Evolutionary conservation across 1,140 invertebrate species (phyloP).

Genomic region (Carposina sasakii): DNA sequence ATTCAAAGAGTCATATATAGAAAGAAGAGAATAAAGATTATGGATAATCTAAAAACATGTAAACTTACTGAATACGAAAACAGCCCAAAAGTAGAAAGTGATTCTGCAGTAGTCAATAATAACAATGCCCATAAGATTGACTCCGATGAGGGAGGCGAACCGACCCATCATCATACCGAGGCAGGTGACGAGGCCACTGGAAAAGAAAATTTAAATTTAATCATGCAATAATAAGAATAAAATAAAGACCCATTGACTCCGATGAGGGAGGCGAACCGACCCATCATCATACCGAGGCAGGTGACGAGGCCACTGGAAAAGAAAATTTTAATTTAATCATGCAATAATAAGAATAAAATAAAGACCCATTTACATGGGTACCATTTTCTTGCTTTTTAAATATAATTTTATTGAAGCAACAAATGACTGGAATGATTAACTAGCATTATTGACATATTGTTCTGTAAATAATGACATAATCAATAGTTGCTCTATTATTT

Average conservation of each 20-base stretch:
- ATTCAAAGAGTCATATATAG: too few relatives aligned
- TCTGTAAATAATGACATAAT: too few relatives aligned
- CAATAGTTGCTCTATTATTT: too few relatives aligned
- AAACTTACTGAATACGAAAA: constrained; percentile 25
- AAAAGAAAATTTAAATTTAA: constrained; percentile 10
- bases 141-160: constrained; percentile 18
- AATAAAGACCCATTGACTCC: too few relatives aligned
- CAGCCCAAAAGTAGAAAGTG: constrained; percentile 30
- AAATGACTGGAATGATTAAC: too few relatives aligned
- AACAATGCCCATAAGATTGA: constrained; percentile 26
- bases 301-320: constrained; percentile 30
- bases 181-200: constrained; percentile 31
- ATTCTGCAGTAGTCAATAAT: constrained; percentile 26
- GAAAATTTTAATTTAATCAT: background rate
- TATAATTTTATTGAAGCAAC: too few relatives aligned
- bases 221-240: background rate
- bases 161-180: constrained; percentile 32
- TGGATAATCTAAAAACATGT: too few relatives aligned
- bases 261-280: constrained; percentile 17
- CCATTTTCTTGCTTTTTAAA: too few relatives aligned
- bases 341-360: background rate
- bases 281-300: constrained; percentile 32
- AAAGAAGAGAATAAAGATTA: too few relatives aligned
- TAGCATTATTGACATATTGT: too few relatives aligned
- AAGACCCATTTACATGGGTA: too few relatives aligned